Evolutionary conservation across 1,140 invertebrate genomes (phyloP), one percentile per base, ranked within the genome.

Genomic region (Drosophila bifasciata): DNA sequence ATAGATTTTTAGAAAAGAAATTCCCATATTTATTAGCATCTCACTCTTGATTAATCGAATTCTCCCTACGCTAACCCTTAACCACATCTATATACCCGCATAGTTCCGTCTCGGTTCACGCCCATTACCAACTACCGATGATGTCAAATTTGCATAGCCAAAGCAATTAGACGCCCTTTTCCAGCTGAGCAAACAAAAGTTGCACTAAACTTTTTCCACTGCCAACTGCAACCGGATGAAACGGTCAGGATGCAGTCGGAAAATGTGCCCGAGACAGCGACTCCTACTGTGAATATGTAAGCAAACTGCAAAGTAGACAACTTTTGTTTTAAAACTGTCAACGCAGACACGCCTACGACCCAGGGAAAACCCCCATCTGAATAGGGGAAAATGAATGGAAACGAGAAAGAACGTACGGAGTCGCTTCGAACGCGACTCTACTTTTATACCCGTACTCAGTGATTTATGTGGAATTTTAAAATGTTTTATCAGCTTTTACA

Each of bases 301-400:
- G 43, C 81, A 59, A 84, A 79, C 76, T 84, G 79, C 79, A 76
- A 80, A 80, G 76, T 76, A 83, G 81, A 84, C 79, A 85, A 84
- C 76, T 84, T 85, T 84, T 79, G 79, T 80, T 84, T 85, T 84
- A 85, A 84, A 84, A 85, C 79, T 84, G 79, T 84, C 79, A 86
- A 85, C 81, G 83, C 74, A 76, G 76, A 74, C 63, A 45, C 59
- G 41, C 40, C 48, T 43, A 69, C 79, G 45, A 66, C 15, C 56
- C 44, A 28, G 9, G 32, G 32, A 36, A 40, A 51, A 50, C 40
- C 3, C n/a, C n/a, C n/a, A n/a, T n/a, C n/a, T n/a, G n/a, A 44
- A 11, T 19, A 45, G 58, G 43, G 3, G 45, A 5, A 44, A 48
- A 32, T 16, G 19, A 9, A 32, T 23, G 17, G 13, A 32, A n/a